Evolutionary conservation across 2,113 vertebrate species (phyloP).

Genomic region (Castor canadensis): DNA sequence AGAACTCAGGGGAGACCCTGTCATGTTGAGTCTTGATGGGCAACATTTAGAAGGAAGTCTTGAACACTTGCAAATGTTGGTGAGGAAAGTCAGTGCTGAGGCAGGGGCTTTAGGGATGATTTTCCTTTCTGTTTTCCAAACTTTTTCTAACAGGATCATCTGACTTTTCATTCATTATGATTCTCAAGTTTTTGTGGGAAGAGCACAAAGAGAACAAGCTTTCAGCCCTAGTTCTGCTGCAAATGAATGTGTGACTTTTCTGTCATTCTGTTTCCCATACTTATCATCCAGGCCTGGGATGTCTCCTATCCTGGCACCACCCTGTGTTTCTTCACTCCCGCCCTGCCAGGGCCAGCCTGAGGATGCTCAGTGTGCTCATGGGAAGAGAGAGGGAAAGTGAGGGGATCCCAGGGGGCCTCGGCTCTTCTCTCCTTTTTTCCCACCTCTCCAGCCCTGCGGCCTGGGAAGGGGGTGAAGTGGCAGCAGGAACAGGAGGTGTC

Average conservation of each 20-base stretch:
- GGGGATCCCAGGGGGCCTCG: slow-evolving; percentile 51
- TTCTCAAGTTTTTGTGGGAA: background rate
- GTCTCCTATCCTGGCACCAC: background rate
- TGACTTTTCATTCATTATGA: background rate
- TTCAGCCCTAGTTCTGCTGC: background rate
- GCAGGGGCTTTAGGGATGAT: background rate
- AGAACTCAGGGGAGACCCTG: background rate
- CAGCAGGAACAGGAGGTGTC: slow-evolving; percentile 69
- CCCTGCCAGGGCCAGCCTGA: background rate
- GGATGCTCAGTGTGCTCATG: background rate
- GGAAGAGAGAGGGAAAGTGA: background rate
- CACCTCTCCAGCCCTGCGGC: slow-evolving; percentile 24
- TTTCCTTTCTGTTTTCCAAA: background rate
- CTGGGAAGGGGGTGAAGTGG: slow-evolving; percentile 54
- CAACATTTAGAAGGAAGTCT: background rate
- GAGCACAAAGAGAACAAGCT: background rate
- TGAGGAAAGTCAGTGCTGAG: background rate
- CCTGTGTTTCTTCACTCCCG: background rate
- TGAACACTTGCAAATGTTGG: background rate
- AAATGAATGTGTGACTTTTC: background rate
- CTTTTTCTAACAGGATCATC: background rate
- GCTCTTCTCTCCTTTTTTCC: background rate
- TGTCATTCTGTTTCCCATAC: background rate
- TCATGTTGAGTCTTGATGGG: background rate
- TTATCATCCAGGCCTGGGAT: background rate